Percentiles rank a stretch among this genome's conserved stretches.
Conservation (phyloP, 1,140 invertebrate species). For the Pteromalus puparum region DNA sequence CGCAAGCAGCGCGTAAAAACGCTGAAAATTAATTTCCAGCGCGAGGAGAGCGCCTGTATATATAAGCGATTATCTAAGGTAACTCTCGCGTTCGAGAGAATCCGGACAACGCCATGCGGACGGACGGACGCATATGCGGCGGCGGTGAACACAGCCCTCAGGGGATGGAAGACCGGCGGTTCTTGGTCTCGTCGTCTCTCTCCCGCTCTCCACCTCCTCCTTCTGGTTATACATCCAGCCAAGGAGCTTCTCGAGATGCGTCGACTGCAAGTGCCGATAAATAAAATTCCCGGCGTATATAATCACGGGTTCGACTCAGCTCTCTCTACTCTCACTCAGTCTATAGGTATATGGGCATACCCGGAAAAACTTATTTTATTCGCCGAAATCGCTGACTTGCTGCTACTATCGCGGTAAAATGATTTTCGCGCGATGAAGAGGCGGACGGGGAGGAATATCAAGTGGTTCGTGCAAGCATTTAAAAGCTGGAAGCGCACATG, state of each 20-base stretch:
- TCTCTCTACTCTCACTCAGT: neutral
- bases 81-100: constrained; percentile 3
- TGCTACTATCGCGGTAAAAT: neutral
- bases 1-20: neutral
- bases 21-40: constrained; percentile 38
- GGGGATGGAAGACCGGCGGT: constrained; percentile 18
- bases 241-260: neutral
- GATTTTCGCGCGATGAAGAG: neutral
- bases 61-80: constrained; percentile 29
- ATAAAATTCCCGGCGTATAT: constrained; percentile 11
- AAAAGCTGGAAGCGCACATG: constrained; percentile 12
- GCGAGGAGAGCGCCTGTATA: neutral
- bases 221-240: neutral
- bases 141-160: neutral
- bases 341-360: neutral
- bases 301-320: constrained; percentile 12
- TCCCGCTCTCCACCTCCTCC: neutral
- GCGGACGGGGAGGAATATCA: constrained; percentile 11
- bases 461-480: neutral
- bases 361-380: constrained; percentile 26
- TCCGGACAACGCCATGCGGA: constrained; percentile 10
- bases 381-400: neutral
- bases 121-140: neutral
- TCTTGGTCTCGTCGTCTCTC: neutral
- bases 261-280: constrained; percentile 6